Evolutionary conservation across 2,888 invertebrate genomes (phyloP).

Genomic region (Apodemia hepburni): DNA sequence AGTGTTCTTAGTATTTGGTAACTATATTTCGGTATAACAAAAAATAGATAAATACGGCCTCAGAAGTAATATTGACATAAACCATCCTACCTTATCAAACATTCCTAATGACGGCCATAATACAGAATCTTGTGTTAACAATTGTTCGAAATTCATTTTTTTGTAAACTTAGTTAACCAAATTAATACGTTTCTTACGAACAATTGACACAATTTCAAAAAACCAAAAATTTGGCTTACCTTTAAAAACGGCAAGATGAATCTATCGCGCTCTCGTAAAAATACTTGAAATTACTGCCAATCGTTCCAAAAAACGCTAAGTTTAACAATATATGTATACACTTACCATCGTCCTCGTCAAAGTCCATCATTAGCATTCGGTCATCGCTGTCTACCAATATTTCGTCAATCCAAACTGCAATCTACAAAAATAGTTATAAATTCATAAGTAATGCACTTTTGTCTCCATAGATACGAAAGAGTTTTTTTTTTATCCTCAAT

Average conservation of each 20-base stretch:
- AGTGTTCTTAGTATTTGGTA: too few species aligned
- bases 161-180: neutral
- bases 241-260: conserved; percentile 23
- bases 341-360: conserved; percentile 69
- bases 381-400: conserved; percentile 66
- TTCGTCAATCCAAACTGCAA: conserved; percentile 71
- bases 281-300: conserved; percentile 43
- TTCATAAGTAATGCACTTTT: neutral
- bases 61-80: too few species aligned
- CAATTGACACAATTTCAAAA: conserved; percentile 56
- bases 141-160: conserved; percentile 24
- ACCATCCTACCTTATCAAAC: too few species aligned
- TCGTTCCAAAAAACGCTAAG: conserved; percentile 36
- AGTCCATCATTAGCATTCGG: conserved; percentile 74
- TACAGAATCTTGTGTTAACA: conserved; percentile 17
- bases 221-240: conserved; percentile 37
- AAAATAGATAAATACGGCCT: too few species aligned
- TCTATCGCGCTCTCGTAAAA: neutral
- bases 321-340: neutral
- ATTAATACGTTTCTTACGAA: conserved; percentile 33
- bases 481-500: too few species aligned
- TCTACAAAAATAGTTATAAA: conserved; percentile 36
- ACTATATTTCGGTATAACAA: too few species aligned
- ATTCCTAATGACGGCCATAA: too few species aligned
- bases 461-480: too few species aligned